Base-by-base conservation (phyloP, 2,888 invertebrate genomes). In the Drosophila histrio region DNA sequence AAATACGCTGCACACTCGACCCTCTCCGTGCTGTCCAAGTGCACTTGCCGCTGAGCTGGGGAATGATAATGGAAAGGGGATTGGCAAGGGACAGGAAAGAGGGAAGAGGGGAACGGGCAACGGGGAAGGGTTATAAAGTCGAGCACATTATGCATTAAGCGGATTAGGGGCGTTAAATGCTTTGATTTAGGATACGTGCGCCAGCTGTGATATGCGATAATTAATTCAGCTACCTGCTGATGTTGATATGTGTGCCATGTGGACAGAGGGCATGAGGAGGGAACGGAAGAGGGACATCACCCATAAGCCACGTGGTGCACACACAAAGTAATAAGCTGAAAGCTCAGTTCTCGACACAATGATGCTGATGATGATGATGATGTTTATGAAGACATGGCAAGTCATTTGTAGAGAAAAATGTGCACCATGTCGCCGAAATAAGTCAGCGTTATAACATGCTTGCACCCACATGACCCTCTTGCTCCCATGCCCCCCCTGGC, bases 321-420 rank as follows among this genome's bases (percentile, higher is more conserved):
- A 78, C 26, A 65, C 43, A 74, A 84, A 87, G 87, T 84, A 83
- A 83, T 83, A 84, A 87, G 82, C 85, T 83, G 87, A 83, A 87
- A 83, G 87, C 87, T 53, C 57, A 41, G 44, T 28, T 50, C 9
- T 32, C 22, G 15, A 3, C 13, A 17, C 17, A 5, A 6, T 36
- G 28, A 6, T 34, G 32, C 13, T 34, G 28, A 15, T 65, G 50
- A 43, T 53, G 52, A 54, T 39, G 49, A 36, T 72, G 66, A 77
- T 60, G 77, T 52, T 72, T 61, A 76, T 62, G 70, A 60, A 77
- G 70, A 70, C 60, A 72, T 69, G 64, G 50, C 69, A 77, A 73
- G 58, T 61, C 54, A 72, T 77, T 75, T 75, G 69, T 64, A 44
- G 39, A 60, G 81, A 76, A 78, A 81, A 76, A 78, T 83, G 75